A percentile compares a stretch with the other conserved stretches of the same genome.
Conservation (phyloP, 2,888 invertebrate genomes). For the Drosophila peninsularis region DNA sequence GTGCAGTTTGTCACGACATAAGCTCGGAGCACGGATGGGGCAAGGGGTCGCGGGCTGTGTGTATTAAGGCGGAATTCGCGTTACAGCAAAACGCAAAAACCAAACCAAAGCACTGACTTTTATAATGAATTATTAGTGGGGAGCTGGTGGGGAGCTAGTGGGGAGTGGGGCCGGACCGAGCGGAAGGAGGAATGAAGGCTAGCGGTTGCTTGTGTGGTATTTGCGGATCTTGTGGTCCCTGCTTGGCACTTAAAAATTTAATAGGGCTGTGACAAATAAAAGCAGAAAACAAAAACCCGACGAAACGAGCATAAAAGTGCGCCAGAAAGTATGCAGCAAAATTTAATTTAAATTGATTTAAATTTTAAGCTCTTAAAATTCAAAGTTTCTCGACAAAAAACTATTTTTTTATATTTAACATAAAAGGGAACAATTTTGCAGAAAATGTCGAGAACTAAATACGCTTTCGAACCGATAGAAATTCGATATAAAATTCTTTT, state of each 20-base stretch:
- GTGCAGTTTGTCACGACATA: slow-evolving; percentile 81
- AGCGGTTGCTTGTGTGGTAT: slow-evolving; percentile 73
- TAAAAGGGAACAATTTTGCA: not conserved
- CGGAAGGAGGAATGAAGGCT: slow-evolving; percentile 34
- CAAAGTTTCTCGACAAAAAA: slow-evolving; percentile 11
- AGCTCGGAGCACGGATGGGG: slow-evolving; percentile 49
- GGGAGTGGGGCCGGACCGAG: not conserved
- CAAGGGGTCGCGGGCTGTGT: not conserved
- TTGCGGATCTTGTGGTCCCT: slow-evolving; percentile 72
- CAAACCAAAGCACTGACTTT: slow-evolving; percentile 80
- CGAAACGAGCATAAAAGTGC: slow-evolving; percentile 24
- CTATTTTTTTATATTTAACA: not conserved
- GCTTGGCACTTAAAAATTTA: slow-evolving; percentile 78
- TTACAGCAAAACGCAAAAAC: slow-evolving; percentile 78
- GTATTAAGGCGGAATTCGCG: slow-evolving; percentile 65
- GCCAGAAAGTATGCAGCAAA: slow-evolving; percentile 47
- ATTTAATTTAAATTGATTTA: slow-evolving; percentile 53
- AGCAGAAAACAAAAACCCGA: slow-evolving; percentile 28
- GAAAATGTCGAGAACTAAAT: not conserved
- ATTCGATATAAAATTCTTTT: not conserved
- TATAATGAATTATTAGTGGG: slow-evolving; percentile 80
- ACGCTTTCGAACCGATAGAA: not conserved
- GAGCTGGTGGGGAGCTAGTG: slow-evolving; percentile 11
- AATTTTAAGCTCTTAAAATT: slow-evolving; percentile 33
- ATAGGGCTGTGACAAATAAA: slow-evolving; percentile 67